phyloP scores from a whole-genome alignment of 2,888 invertebrate species.

The Polietes domitor region DNA sequence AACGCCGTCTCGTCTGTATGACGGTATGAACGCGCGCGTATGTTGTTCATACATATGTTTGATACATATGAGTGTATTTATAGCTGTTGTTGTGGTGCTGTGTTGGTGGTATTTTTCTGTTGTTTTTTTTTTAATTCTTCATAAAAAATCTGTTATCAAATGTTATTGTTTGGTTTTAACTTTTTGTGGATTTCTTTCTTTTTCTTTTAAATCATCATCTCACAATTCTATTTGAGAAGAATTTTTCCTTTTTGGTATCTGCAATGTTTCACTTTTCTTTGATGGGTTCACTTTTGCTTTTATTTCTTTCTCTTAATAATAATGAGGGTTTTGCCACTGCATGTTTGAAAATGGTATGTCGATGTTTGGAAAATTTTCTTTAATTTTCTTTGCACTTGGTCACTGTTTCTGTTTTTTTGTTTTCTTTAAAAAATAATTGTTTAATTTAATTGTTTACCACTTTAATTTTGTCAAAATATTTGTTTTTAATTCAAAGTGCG shows the following conservation, averaged over 20 bases:
- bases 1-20: too few species aligned
- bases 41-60: not conserved
- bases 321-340: too few species aligned
- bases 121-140: not conserved
- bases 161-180: conserved; percentile 19
- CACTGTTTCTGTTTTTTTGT: not conserved
- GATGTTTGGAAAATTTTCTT: too few species aligned
- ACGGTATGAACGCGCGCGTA: not conserved
- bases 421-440: too few species aligned
- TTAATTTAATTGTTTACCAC: not conserved
- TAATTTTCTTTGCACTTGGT: too few species aligned
- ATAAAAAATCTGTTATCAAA: conserved; percentile 18
- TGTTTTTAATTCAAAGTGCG: not conserved
- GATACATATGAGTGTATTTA: not conserved
- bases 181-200: not conserved
- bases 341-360: too few species aligned
- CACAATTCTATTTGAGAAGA: too few species aligned
- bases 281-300: not conserved
- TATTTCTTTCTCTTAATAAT: too few species aligned
- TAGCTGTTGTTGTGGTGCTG: not conserved
- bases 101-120: too few species aligned
- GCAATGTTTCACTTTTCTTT: not conserved
- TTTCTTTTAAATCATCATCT: not conserved
- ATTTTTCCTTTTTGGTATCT: not conserved
- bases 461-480: conserved; percentile 6